Evolutionary conservation across 2,888 invertebrate genomes (phyloP).

Genomic region (Hymenopus coronatus): DNA sequence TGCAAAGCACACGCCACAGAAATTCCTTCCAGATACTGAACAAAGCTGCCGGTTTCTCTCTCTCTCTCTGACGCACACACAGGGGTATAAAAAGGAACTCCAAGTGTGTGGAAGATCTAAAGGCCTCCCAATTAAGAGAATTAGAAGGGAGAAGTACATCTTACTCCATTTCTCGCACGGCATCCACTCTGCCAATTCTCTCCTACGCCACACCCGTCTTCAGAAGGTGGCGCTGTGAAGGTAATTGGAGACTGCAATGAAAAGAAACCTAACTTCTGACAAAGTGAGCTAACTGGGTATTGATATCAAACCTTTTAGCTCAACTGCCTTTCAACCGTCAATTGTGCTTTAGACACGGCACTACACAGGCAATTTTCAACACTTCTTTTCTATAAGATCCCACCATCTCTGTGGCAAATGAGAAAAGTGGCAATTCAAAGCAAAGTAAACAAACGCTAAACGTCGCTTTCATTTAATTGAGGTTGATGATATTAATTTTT

Average conservation of each 20-base stretch:
- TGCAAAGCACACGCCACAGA: neutral
- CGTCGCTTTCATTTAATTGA: no score
- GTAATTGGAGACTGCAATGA: neutral
- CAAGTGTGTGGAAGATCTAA: neutral
- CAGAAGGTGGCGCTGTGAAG: neutral
- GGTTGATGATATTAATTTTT: no score
- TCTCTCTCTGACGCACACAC: neutral
- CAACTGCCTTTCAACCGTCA: neutral
- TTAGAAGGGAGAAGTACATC: neutral
- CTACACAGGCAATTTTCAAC: no score
- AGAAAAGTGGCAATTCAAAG: no score
- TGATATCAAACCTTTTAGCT: neutral
- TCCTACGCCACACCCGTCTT: neutral
- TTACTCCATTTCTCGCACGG: neutral
- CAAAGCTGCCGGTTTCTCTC: no score
- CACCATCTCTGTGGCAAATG: no score
- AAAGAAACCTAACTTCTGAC: neutral
- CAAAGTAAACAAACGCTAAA: no score
- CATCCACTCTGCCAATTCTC: neutral
- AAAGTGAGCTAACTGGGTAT: neutral
- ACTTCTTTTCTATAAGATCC: no score
- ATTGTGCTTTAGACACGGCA: neutral
- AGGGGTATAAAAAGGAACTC: neutral
- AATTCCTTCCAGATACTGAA: neutral
- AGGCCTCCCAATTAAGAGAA: neutral